phyloP scores from a whole-genome alignment of 2,888 invertebrate genomes.

The Archips crataeganus region DNA sequence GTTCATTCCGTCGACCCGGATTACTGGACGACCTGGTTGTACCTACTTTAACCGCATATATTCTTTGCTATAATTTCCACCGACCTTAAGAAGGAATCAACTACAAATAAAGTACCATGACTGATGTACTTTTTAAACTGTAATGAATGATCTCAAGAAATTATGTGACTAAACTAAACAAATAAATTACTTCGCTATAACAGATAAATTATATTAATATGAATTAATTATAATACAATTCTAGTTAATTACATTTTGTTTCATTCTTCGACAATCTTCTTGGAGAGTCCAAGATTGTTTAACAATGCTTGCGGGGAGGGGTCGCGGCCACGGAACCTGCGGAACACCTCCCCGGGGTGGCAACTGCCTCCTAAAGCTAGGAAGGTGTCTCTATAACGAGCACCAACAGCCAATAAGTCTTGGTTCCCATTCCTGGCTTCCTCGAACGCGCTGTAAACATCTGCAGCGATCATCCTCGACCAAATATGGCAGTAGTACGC shows the following conservation, averaged over 20 bases:
- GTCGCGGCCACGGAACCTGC: constrained; percentile 96
- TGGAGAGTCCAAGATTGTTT: constrained; percentile 86
- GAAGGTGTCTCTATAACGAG: constrained; percentile 93
- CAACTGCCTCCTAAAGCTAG: constrained; percentile 93
- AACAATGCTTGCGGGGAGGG: constrained; percentile 94
- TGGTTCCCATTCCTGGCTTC: constrained; percentile 86
- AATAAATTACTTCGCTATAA: constrained; percentile 27
- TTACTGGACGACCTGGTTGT: too few relatives aligned
- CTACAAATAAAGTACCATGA: too few relatives aligned
- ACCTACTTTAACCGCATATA: too few relatives aligned
- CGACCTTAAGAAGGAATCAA: too few relatives aligned
- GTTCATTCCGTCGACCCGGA: too few relatives aligned
- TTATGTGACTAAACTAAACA: not conserved
- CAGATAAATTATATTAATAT: constrained; percentile 38
- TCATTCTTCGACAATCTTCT: constrained; percentile 67
- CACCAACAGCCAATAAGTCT: constrained; percentile 86
- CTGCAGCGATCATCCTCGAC: constrained; percentile 96
- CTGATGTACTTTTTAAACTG: not conserved
- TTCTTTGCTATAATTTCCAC: too few relatives aligned
- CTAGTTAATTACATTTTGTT: constrained; percentile 43
- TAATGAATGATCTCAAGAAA: not conserved
- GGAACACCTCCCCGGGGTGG: constrained; percentile 93
- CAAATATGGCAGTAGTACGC: constrained; percentile 95
- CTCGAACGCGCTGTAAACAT: constrained; percentile 94
- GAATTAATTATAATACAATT: constrained; percentile 38